Percentiles rank a stretch among this genome's conserved stretches.
Evolutionary conservation across 30 jellyfish, hydroid and myxozoan species (phyloP).

Genomic region (Phacellophora camtschatica): DNA sequence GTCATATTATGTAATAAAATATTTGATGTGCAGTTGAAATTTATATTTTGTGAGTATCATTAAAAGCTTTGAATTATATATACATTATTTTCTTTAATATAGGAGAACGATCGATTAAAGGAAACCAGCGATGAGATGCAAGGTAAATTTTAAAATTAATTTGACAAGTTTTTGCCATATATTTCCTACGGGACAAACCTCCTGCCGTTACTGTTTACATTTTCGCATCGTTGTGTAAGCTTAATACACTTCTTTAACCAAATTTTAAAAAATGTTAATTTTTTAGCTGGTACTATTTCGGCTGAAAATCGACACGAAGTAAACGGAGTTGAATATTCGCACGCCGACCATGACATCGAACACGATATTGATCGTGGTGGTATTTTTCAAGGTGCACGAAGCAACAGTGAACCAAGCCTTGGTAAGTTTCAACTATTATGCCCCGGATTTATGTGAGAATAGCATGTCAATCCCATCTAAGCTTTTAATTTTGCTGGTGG

Average conservation of each 20-base stretch:
- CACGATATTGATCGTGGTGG: slow-evolving; percentile 15
- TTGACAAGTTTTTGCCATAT: too few species aligned
- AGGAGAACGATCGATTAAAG: slow-evolving; percentile 8
- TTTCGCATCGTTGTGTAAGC: too few species aligned
- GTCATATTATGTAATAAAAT: too few species aligned
- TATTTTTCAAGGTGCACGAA: slow-evolving; percentile 61
- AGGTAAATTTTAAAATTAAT: not conserved
- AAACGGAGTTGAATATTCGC: slow-evolving; percentile 17
- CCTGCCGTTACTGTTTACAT: too few species aligned
- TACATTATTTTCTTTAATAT: not conserved
- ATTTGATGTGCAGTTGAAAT: too few species aligned
- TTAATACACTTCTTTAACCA: too few species aligned
- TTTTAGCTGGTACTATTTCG: not conserved
- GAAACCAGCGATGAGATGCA: not conserved
- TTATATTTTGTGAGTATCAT: too few species aligned
- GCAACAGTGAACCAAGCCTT: slow-evolving; percentile 92
- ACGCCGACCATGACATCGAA: slow-evolving; percentile 19
- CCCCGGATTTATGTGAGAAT: not conserved
- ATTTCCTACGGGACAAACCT: too few species aligned
- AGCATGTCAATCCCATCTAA: too few species aligned
- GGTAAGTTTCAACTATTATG: slow-evolving; percentile 42
- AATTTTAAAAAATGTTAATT: too few species aligned
- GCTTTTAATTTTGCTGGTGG: too few species aligned
- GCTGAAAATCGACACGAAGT: not conserved
- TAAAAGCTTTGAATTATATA: not conserved